Base-by-base conservation (phyloP, 2,888 invertebrate species). In the Conistra vaccinii region DNA sequence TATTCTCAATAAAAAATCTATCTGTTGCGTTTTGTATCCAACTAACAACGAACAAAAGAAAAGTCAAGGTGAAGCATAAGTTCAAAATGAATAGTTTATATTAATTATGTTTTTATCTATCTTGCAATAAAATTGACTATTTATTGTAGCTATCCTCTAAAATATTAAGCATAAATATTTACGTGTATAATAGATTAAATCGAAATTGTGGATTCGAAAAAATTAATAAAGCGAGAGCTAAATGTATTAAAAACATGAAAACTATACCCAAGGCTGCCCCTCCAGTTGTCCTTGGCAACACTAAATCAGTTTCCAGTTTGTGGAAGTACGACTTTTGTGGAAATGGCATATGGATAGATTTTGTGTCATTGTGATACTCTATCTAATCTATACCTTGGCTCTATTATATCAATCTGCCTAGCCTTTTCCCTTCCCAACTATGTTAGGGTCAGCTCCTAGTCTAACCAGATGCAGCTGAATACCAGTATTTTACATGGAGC, bases 1-100 rank as follows among this genome's bases (percentile, higher is more conserved):
- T 53, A 73, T 76, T 75, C n/a, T 66, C 39, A 67, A 75, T 74
- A 42, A 53, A 48, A 71, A 71, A 66, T 66, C 20, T 51, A 69
- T 61, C 26, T 66, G 66, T 81, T 79, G 86, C 63, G 53, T 71
- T 61, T 78, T 32, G 29, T 62, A 57, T 66, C 6, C 12, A 65
- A 26, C 60, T 60, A 69, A 35, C 6, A 53, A 53, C 63, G 9
- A 53, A 70, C 35, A 57, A 48, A 61, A 61, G 57, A 86, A 82
- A 81, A 73, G 77, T 85, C 83, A 83, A 87, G 85, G 87, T 69
- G 35, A 87, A 74, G 51, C 68, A n/a, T 35, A 71, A 72, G 35
- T 72, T 62, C 60, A 67, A 58, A 58, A 65, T 60, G 61, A 68
- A 68, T 69, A 53, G 55, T 58, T 71, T 65, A 12, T 63, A 35